These are phyloP conservation scores for Lochmaea capreae DNA, from an alignment of 2,888 invertebrate species.

Conservation along the genomic window DNA sequence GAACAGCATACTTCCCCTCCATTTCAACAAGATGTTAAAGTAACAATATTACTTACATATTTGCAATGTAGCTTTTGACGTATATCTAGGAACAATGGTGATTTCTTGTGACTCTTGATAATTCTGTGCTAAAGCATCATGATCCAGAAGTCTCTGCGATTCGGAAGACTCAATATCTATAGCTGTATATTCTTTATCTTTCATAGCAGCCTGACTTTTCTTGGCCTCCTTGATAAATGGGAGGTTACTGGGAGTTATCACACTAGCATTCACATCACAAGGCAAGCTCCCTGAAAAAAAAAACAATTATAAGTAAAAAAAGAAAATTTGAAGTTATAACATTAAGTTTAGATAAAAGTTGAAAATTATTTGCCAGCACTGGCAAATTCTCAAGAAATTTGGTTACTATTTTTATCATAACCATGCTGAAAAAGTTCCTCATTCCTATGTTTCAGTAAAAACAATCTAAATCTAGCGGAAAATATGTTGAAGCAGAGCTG, in stretches of 20 bases:
- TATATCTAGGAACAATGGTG: constrained; percentile 52
- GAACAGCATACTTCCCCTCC: no score
- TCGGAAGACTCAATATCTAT: constrained; percentile 55
- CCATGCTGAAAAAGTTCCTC: no score
- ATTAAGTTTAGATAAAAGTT: no score
- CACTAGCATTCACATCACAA: constrained; percentile 62
- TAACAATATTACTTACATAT: constrained; percentile 53
- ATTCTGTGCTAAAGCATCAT: constrained; percentile 58
- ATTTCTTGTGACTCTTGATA: constrained; percentile 52
- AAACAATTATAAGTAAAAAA: background rate
- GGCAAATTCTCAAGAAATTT: no score
- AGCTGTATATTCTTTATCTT: constrained; percentile 54
- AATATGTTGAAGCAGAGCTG: no score
- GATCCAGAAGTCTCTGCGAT: constrained; percentile 58
- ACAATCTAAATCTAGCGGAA: no score
- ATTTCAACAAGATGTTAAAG: constrained; percentile 2
- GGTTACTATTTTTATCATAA: no score
- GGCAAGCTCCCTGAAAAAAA: constrained; percentile 60
- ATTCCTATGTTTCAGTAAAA: no score
- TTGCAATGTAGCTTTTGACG: constrained; percentile 56
- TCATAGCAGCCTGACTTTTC: constrained; percentile 52
- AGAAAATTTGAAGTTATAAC: background rate
- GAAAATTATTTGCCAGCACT: no score
- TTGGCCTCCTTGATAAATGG: constrained; percentile 62
- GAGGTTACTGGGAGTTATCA: constrained; percentile 52